phyloP scores from a whole-genome alignment of 2,888 invertebrate genomes.

The Pseudococcus longispinus region DNA sequence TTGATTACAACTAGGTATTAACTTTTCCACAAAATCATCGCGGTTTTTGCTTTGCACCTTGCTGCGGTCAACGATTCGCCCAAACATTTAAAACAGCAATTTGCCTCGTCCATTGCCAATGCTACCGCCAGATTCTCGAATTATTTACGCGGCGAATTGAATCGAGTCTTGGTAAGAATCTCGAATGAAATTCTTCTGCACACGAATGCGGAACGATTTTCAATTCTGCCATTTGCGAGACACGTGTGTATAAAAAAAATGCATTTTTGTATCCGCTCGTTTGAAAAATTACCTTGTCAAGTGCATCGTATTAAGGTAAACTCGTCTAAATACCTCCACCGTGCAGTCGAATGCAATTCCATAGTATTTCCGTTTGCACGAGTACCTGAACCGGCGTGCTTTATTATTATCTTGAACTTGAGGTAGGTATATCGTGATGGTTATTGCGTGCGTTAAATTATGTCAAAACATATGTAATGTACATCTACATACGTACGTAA shows the following conservation, averaged over 20 bases:
- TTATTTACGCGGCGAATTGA: too few relatives aligned
- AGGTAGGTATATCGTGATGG: background rate
- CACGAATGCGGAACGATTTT: background rate
- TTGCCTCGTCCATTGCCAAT: background rate
- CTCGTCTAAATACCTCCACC: background rate
- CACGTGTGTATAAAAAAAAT: too few relatives aligned
- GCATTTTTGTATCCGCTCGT: background rate
- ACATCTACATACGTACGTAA: background rate
- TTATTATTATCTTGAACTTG: slow-evolving; percentile 34
- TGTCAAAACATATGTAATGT: slow-evolving; percentile 14
- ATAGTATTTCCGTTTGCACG: background rate
- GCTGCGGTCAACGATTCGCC: background rate
- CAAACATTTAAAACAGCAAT: background rate
- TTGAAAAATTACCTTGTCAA: background rate
- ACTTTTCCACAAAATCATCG: background rate
- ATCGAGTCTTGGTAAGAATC: too few relatives aligned
- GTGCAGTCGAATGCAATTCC: background rate
- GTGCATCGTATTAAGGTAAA: background rate
- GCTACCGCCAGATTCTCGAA: background rate
- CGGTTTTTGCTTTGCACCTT: background rate
- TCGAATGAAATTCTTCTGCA: background rate
- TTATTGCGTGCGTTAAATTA: slow-evolving; percentile 1
- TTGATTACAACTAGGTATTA: background rate
- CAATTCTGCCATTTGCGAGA: background rate
- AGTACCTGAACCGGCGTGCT: background rate